Percentiles rank a stretch among this genome's conserved stretches.
Evolutionary conservation across 2,113 vertebrate species (phyloP).

Genomic region (Corynorhinus townsendii): DNA sequence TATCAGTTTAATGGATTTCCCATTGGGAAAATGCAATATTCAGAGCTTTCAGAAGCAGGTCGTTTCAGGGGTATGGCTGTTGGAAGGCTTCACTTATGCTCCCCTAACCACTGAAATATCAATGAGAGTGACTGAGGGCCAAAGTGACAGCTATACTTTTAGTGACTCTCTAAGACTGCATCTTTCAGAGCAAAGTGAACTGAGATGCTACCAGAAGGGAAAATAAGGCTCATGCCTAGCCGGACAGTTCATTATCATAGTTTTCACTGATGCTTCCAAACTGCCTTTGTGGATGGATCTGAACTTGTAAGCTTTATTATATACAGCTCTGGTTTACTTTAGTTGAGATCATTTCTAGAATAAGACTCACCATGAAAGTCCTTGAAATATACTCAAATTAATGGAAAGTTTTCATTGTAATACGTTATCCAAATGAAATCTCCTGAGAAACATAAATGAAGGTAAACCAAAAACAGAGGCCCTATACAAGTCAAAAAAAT

Average conservation of each 20-base stretch:
- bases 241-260: slow-evolving; percentile 56
- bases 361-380: neutral
- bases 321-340: neutral
- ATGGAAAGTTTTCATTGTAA: neutral
- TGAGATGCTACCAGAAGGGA: slow-evolving; percentile 54
- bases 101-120: slow-evolving; percentile 50
- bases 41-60: slow-evolving; percentile 26
- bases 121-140: slow-evolving; percentile 38
- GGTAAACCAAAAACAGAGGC: neutral
- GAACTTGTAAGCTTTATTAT: slow-evolving; percentile 51
- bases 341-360: neutral
- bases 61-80: slow-evolving; percentile 1
- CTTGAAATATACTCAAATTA: neutral
- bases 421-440: neutral
- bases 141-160: slow-evolving; percentile 32
- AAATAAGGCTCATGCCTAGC: slow-evolving; percentile 50
- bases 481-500: neutral
- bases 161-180: neutral
- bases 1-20: slow-evolving; percentile 63
- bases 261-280: slow-evolving; percentile 54
- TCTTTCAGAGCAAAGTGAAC: slow-evolving; percentile 54
- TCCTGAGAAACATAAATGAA: neutral
- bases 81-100: slow-evolving; percentile 48
- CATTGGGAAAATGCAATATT: slow-evolving; percentile 51
- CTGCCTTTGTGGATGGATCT: slow-evolving; percentile 42